Percentiles rank a stretch among this genome's conserved stretches.
Evolutionary conservation across 1,140 invertebrate species (phyloP).

Genomic region (Acromyrmex charruanus): DNA sequence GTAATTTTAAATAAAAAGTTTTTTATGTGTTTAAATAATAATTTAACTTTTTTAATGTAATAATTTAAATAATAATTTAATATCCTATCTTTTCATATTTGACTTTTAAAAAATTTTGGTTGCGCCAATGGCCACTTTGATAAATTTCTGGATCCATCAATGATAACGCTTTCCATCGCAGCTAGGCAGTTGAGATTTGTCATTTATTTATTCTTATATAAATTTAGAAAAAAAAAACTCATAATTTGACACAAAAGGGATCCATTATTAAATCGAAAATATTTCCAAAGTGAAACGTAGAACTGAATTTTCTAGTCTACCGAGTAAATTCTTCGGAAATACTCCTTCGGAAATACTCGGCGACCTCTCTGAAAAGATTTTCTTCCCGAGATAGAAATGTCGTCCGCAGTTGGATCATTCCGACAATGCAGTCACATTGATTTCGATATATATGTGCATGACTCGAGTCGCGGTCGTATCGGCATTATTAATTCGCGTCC

Average conservation of each 20-base stretch:
- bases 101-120: too few relatives aligned
- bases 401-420: constrained; percentile 43
- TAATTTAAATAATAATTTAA: too few relatives aligned
- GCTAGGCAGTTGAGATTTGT: background rate
- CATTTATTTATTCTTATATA: background rate
- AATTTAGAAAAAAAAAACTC: background rate
- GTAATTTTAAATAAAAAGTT: too few relatives aligned
- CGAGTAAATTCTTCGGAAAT: constrained; percentile 13
- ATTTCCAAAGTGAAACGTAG: background rate
- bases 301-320: background rate
- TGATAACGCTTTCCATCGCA: background rate
- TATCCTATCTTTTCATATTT: too few relatives aligned
- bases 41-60: too few relatives aligned
- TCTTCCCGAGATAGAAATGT: constrained; percentile 42
- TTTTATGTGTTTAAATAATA: too few relatives aligned
- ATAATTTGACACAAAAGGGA: background rate
- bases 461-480: constrained; percentile 51
- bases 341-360: background rate
- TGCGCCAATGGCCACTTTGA: too few relatives aligned
- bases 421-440: constrained; percentile 40
- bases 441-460: background rate
- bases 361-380: constrained; percentile 47
- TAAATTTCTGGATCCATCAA: too few relatives aligned
- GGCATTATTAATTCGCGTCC: constrained; percentile 60
- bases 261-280: background rate